A percentile compares a stretch with the other conserved stretches of the same genome.
phyloP scores from a whole-genome alignment of 2,888 invertebrate genomes.

The Cantharis rustica region DNA sequence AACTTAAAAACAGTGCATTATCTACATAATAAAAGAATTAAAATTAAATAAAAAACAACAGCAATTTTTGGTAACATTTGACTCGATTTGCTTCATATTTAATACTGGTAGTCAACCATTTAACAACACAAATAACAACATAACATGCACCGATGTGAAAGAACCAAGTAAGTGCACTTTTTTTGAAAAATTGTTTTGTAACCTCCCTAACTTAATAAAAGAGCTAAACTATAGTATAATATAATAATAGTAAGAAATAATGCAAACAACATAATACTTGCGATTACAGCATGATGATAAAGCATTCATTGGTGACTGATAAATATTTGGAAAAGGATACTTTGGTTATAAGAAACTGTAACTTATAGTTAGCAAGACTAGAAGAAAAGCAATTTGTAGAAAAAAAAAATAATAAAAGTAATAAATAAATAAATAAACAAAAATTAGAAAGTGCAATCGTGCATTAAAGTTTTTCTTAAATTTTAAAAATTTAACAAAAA shows the following conservation, averaged over 20 bases:
- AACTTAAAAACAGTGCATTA: conserved; percentile 37
- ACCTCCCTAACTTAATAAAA: conserved; percentile 13
- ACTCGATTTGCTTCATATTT: conserved; percentile 37
- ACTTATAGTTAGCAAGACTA: conserved; percentile 28
- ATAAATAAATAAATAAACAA: conserved; percentile 27
- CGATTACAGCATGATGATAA: conserved; percentile 47
- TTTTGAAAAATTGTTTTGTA: conserved; percentile 5
- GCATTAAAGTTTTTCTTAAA: neutral
- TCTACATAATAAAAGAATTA: conserved; percentile 37
- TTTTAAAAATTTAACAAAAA: conserved; percentile 7
- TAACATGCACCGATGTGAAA: conserved; percentile 33
- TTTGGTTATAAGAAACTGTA: conserved; percentile 25
- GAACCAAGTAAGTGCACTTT: conserved; percentile 25
- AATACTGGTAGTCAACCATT: conserved; percentile 26
- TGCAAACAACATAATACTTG: conserved; percentile 47
- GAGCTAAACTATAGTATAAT: conserved; percentile 13
- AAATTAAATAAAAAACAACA: conserved; percentile 35
- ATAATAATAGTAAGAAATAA: conserved; percentile 18
- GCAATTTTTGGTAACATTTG: conserved; percentile 41
- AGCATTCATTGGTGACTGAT: conserved; percentile 22
- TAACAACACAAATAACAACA: conserved; percentile 52
- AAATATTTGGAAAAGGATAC: conserved; percentile 17
- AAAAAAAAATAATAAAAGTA: conserved; percentile 18
- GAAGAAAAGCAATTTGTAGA: conserved; percentile 14
- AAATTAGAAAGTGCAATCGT: neutral